Base-by-base conservation (phyloP, 2,888 invertebrate genomes). In the Thecophora atra region DNA sequence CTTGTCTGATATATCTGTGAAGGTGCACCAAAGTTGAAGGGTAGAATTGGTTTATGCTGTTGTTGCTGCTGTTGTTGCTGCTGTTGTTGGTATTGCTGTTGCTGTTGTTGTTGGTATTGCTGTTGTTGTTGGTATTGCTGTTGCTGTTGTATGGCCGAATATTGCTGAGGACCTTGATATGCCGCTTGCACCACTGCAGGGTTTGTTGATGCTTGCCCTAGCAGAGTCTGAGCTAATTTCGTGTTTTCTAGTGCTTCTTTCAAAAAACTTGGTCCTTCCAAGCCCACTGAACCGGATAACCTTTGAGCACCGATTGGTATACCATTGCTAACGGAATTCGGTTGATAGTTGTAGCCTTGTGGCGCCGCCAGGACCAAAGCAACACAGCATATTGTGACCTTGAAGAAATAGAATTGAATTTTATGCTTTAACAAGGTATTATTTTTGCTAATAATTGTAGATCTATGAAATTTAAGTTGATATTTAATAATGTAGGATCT, bases 281-380 rank as follows among this genome's bases (percentile, higher is more conserved):
- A 69, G 28, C 71, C 71, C 1, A 70, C 54, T 13, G 72, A 60
- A 60, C 6, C n/a, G 52, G 30, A 19, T 60, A 26, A 71, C 62
- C 26, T 17, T 3, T 30, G 54, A 1, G 73, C 52, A 17, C 62
- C 24, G 17, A 13, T 11, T n/a, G 5, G 21, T n/a, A n/a, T 17
- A 5, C n/a, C n/a, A 15, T 5, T 15, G 47, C 47, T n/a, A 2
- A 47, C 47, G 6, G 47, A 11, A 47, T n/a, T 62, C 47, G 78
- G 73, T 58, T 81, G 82, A 58, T 85, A 84, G 72, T 77, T 82
- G 75, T 85, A 85, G 73, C 84, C 83, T 68, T 84, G 83, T 0
- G 85, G 84, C n/a, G 75, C 78, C 19, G 83, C 84, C 65, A 80
- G 68, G 1, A 80, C 77, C 72, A 82, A 54, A 24, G 81, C 78